Base-by-base conservation (phyloP, 2,797 vertebrate genomes). In the Protosalanx chinensis region DNA sequence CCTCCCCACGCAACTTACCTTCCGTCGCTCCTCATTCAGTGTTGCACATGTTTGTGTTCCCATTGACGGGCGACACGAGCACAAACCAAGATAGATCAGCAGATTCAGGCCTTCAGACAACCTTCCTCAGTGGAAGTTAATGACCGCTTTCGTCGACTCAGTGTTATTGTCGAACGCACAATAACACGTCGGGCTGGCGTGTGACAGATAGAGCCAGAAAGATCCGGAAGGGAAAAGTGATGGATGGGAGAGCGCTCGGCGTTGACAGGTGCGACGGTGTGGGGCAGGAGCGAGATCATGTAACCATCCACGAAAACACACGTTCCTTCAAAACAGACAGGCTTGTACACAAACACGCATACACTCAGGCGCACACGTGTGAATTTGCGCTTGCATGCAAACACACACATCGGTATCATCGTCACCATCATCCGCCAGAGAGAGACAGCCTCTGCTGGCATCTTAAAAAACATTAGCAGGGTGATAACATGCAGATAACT, bases 191-290 rank as follows among this genome's bases (percentile, higher is more conserved):
- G 6, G 87, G 83, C 80, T 82, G 68, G 73, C 68, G 76, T 82
- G 23, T 89, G 89, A 89, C 89, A 68, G 83, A 88, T 88, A 6
- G 16, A 23, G 56, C 4, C 2, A 1, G 58, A 4, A 23, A 18
- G 58, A 3, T 29, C 20, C 58, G 23, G 20, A 23, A 60, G 6
- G 82, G 72, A 75, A 23, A 71, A 77, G 81, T 75, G 46, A 62
- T 76, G 85, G 86, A 88, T 87, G 85, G 85, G 86, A 88, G 78
- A 35, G 84, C 77, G 81, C 82, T 82, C 67, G 79, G 77, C 76
- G 82, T 80, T 84, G 74, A 64, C 76, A 68, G 70, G 74, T 70
- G 78, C 75, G 76, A 74, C 71, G 79, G 30, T 74, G 20, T 7
- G 46, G 27, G 6, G 13, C 23, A 27, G 27, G 27, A 33, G 51